These are phyloP conservation scores for Tineola bisselliella DNA, from an alignment of 2,888 invertebrate species.

Conservation along the genomic window DNA sequence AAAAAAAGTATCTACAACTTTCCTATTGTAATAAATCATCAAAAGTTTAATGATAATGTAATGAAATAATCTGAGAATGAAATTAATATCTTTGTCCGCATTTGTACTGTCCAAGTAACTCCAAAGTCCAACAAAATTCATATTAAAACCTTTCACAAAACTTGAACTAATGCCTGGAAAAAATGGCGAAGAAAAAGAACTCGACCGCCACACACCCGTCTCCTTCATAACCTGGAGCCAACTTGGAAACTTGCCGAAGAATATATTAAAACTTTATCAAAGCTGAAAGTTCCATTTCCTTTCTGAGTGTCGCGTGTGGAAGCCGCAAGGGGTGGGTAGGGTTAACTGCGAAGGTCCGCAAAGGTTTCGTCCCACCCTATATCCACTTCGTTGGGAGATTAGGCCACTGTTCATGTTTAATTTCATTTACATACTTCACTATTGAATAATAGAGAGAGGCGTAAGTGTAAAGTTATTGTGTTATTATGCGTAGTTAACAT, in stretches of 20 bases:
- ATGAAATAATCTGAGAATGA: neutral
- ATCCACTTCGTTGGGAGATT: constrained; percentile 5
- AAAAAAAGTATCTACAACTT: neutral
- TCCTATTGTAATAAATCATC: neutral
- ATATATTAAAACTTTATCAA: constrained; percentile 68
- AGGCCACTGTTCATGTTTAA: neutral
- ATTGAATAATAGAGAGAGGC: constrained; percentile 7
- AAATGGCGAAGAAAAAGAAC: constrained; percentile 27
- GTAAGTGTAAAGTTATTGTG: neutral
- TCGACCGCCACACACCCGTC: constrained; percentile 15
- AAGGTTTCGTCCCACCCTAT: neutral
- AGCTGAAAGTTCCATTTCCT: constrained; percentile 59
- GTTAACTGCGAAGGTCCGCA: constrained; percentile 6
- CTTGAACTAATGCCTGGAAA: constrained; percentile 26
- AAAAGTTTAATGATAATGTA: neutral
- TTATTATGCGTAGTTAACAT: neutral
- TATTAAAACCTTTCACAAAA: constrained; percentile 15
- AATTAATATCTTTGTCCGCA: neutral
- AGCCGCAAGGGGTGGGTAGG: constrained; percentile 19
- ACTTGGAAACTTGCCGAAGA: constrained; percentile 56
- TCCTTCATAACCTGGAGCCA: constrained; percentile 48
- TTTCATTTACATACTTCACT: constrained; percentile 7
- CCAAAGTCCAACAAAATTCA: constrained; percentile 4
- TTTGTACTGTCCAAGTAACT: neutral
- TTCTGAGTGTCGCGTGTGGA: constrained; percentile 30